Evolutionary conservation across 92 coral and sea anemone genomes (phyloP).

Genomic region (Epizoanthus scotinus): DNA sequence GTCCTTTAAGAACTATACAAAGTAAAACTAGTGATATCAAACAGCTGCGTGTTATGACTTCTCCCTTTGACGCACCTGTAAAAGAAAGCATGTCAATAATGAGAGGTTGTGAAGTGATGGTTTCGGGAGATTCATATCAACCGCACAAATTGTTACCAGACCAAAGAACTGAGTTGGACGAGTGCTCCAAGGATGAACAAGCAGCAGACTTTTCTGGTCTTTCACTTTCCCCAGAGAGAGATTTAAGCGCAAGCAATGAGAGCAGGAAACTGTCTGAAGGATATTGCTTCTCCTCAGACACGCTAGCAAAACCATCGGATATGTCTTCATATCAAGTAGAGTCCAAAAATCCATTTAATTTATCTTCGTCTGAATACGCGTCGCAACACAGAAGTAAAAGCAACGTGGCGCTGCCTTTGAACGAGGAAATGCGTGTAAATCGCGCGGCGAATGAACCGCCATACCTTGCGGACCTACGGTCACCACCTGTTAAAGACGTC

Average conservation of each 20-base stretch:
- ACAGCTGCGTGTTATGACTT: not conserved
- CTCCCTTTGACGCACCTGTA: constrained; percentile 18
- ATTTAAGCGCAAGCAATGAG: not conserved
- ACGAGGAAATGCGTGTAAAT: not conserved
- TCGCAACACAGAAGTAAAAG: not conserved
- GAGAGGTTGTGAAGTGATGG: not conserved
- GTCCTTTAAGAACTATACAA: constrained; percentile 15
- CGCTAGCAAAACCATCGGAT: not conserved
- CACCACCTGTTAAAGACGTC: constrained; percentile 23
- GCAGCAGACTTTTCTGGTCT: not conserved
- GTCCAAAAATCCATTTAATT: constrained; percentile 6
- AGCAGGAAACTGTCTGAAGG: not conserved
- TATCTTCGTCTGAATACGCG: constrained; percentile 17
- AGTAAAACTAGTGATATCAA: not conserved
- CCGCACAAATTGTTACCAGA: not conserved
- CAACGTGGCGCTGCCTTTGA: not conserved
- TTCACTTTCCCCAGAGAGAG: constrained; percentile 23
- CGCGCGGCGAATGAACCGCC: not conserved
- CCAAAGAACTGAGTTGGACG: not conserved
- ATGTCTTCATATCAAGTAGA: not conserved
- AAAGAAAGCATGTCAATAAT: not conserved
- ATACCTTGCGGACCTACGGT: not conserved
- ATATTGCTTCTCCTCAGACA: too few species aligned
- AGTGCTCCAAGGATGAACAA: not conserved
- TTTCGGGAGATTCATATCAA: not conserved